Percentiles rank a stretch among this genome's conserved stretches.
Conservation (phyloP, 2,797 vertebrate genomes). For the Microcaecilia unicolor region DNA sequence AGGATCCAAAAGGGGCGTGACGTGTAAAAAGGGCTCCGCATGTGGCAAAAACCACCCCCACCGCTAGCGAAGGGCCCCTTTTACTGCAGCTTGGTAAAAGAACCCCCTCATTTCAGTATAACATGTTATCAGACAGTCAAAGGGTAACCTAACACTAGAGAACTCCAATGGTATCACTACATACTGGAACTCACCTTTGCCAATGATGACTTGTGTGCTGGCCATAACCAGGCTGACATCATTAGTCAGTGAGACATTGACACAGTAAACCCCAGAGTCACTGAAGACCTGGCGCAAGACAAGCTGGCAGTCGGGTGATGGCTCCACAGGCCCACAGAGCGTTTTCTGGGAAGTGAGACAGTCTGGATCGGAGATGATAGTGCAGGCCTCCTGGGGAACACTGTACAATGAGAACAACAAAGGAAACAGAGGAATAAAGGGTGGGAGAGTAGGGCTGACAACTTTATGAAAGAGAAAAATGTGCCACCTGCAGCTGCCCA, state of each 20-base stretch:
- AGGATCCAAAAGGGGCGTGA: too few species aligned
- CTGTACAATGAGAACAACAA: conserved; percentile 32
- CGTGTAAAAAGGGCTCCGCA: too few species aligned
- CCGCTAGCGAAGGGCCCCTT: too few species aligned
- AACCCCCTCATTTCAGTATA: too few species aligned
- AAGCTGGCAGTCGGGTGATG: conserved; percentile 74
- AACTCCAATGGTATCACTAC: fast-evolving
- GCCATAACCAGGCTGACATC: conserved; percentile 76
- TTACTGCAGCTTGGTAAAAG: too few species aligned
- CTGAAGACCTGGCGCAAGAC: conserved; percentile 81
- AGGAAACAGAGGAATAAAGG: background rate
- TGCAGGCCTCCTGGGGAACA: conserved; percentile 79
- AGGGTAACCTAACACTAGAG: too few species aligned
- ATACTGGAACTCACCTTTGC: conserved; percentile 47
- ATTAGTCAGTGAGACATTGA: conserved; percentile 84
- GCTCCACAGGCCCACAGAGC: conserved; percentile 60
- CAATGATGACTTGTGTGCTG: conserved; percentile 71
- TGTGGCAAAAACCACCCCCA: too few species aligned
- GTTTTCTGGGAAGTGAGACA: conserved; percentile 67
- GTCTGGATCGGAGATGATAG: conserved; percentile 74
- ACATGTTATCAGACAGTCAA: too few species aligned
- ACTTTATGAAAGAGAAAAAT: too few species aligned
- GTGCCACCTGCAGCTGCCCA: too few species aligned
- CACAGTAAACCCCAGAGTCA: conserved; percentile 77
- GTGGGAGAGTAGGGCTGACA: background rate